phyloP scores from a whole-genome alignment of 2,797 vertebrate genomes.

The Falco cherrug region DNA sequence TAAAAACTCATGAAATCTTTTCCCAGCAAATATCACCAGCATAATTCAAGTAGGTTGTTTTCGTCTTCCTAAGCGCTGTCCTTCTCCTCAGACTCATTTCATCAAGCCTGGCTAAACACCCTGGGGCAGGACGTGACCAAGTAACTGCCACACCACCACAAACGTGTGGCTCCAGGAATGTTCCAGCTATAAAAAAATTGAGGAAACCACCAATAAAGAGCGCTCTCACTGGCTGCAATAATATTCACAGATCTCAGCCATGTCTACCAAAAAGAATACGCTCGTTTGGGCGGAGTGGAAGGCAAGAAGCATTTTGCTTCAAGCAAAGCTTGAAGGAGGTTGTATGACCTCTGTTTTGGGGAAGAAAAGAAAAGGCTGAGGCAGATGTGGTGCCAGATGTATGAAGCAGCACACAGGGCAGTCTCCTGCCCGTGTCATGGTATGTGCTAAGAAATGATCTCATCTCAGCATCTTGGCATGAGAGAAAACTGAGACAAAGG shows the following conservation, averaged over 20 bases:
- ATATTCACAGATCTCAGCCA: background rate
- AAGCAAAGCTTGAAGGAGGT: background rate
- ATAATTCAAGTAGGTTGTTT: background rate
- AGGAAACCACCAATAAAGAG: background rate
- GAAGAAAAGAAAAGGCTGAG: background rate
- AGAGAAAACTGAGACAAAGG: background rate
- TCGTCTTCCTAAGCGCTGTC: background rate
- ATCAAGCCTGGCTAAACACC: background rate
- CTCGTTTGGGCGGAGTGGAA: rapidly evolving
- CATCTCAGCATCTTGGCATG: background rate
- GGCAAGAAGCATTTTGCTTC: background rate
- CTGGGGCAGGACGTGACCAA: background rate
- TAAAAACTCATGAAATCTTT: background rate
- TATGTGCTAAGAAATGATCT: background rate
- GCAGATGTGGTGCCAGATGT: background rate
- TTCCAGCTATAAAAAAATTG: background rate
- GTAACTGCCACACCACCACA: background rate
- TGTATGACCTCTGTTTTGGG: background rate
- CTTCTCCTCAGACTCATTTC: background rate
- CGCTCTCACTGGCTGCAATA: background rate
- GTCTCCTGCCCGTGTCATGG: background rate
- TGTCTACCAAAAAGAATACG: rapidly evolving
- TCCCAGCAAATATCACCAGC: background rate
- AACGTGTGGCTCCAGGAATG: background rate
- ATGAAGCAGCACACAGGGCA: background rate